Evolutionary conservation across 2,113 vertebrate genomes (phyloP).

Genomic region (Macaca mulatta): DNA sequence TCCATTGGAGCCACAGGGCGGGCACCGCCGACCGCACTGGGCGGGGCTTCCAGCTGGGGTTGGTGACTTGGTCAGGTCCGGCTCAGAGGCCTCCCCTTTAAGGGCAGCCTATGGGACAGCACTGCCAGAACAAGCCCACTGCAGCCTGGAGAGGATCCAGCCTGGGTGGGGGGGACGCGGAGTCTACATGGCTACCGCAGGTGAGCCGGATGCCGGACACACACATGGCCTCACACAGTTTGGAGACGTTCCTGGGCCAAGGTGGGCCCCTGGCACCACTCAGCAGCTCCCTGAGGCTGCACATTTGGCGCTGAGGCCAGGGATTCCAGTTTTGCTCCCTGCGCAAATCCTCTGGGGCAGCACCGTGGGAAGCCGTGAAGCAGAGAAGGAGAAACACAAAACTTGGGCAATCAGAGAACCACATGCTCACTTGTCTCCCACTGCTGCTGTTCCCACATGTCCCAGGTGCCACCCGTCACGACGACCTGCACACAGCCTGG

Average conservation of each 20-base stretch:
- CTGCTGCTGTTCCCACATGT: neutral
- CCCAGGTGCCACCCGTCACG: neutral
- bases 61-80: neutral
- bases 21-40: neutral
- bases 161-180: neutral
- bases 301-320: neutral
- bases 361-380: neutral
- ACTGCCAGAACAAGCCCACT: neutral
- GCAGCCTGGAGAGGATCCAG: neutral
- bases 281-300: neutral
- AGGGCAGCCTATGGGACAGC: neutral
- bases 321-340: neutral
- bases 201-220: neutral
- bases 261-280: neutral
- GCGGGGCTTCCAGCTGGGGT: neutral
- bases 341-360: neutral
- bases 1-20: neutral
- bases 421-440: neutral
- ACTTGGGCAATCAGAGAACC: too few relatives aligned
- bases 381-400: neutral
- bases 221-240: neutral
- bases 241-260: neutral
- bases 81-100: neutral
- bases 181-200: neutral
- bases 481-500: neutral